Percentiles rank a stretch among this genome's conserved stretches.
Conservation (phyloP, 2,113 vertebrate species). For the Tringa solitaria region DNA sequence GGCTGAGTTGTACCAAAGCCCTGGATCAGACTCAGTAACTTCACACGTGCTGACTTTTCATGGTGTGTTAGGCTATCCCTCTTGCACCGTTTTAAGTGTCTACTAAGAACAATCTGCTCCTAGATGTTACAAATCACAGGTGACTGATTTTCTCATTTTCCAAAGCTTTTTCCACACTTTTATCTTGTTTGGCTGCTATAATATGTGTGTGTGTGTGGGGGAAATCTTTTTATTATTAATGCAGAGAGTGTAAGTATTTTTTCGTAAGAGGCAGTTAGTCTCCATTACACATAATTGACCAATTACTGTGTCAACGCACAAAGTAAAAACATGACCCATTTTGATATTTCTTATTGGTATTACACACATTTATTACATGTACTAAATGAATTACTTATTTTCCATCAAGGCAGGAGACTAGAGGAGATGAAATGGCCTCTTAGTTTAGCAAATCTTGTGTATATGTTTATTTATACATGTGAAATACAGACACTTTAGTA, state of each 20-base stretch:
- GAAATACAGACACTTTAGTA: not conserved
- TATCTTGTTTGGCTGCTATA: not conserved
- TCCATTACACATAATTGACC: slow-evolving; percentile 39
- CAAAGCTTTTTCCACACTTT: not conserved
- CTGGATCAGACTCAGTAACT: rapidly evolving
- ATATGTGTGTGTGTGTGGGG: not conserved
- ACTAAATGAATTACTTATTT: not conserved
- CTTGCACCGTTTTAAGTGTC: not conserved
- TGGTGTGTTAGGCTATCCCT: not conserved
- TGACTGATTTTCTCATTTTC: not conserved
- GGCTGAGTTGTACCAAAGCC: rapidly evolving
- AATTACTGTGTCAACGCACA: slow-evolving; percentile 13
- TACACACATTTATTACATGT: not conserved
- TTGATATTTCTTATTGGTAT: not conserved
- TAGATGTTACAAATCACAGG: not conserved
- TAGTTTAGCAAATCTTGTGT: not conserved
- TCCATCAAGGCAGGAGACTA: not conserved
- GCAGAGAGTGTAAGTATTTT: not conserved
- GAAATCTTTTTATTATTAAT: not conserved
- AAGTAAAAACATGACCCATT: slow-evolving; percentile 10
- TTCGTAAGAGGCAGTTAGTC: not conserved
- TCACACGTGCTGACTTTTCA: not conserved
- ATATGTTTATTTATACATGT: not conserved
- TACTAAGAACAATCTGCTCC: not conserved
- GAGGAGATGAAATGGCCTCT: not conserved